Percentiles rank a stretch among this genome's conserved stretches.
Evolutionary conservation across 2,797 vertebrate species (phyloP).

Genomic region (Garrulus glandarius): DNA sequence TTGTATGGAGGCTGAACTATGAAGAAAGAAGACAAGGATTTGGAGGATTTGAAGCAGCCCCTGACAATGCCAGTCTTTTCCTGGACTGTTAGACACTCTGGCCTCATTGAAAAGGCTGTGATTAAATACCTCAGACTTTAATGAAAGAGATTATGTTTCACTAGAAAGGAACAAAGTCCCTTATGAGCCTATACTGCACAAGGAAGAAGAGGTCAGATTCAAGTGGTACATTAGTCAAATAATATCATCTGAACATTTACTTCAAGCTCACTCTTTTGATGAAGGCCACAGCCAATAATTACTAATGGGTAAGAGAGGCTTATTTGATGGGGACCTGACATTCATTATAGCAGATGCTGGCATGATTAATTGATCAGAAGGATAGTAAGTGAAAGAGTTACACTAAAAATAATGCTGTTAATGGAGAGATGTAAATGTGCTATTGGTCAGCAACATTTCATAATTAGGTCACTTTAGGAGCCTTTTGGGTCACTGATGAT

Average conservation of each 20-base stretch:
- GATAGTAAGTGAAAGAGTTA: background rate
- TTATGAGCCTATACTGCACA: background rate
- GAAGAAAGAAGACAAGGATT: background rate
- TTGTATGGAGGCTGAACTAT: background rate
- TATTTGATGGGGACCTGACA: background rate
- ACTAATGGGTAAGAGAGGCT: background rate
- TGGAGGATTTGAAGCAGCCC: background rate
- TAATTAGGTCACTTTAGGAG: background rate
- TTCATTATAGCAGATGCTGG: background rate
- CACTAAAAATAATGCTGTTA: background rate
- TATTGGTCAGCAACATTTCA: slow-evolving; percentile 22
- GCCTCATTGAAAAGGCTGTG: background rate
- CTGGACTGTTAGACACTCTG: background rate
- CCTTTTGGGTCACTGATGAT: background rate
- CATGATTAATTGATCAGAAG: slow-evolving; percentile 19
- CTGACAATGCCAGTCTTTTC: background rate
- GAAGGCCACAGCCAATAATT: background rate
- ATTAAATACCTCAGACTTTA: background rate
- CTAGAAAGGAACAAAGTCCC: background rate
- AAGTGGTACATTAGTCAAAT: slow-evolving; percentile 1
- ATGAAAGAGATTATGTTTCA: slow-evolving; percentile 7
- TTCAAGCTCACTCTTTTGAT: background rate
- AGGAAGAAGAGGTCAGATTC: background rate
- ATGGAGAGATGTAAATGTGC: background rate
- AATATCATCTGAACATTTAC: background rate